Base-by-base conservation (phyloP, 1,140 invertebrate species). In the Macrobrachium rosenbergii region DNA sequence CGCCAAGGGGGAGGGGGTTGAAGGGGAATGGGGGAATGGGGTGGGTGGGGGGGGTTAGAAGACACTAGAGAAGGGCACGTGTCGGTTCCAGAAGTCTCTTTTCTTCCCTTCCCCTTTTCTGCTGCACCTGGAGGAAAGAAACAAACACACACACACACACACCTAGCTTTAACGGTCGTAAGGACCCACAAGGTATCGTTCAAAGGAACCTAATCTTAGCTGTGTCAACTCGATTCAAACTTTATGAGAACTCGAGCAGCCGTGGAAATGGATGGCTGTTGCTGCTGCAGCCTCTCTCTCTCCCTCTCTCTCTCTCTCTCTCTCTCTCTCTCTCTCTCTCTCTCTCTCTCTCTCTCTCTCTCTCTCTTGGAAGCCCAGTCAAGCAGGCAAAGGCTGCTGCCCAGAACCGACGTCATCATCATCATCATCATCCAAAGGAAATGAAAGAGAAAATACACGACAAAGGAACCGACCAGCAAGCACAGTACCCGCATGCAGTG, bases 121-220 rank as follows among this genome's bases (percentile, higher is more conserved):
- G 76, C 81, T 87, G 85, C 85, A 87, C 85, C 85, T 87, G 85
- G 85, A 87, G 67, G 59, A 81, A 63, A 75, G 23, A 45, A 52
- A 45, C 69, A 28, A 21, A 72, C 69, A 43, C 21, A 72, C 52
- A 52, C 52, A 52, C 52, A 23, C 43, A 52, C 85, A 87, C 79
- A 60, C 81, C 28, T 37, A 1, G 28, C 28, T 37, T 37, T 37
- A 87, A 87, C 85, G 85, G 85, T 87, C 85, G 72, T 43, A 6
- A 28, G 21, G 21, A 23, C 8, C n/a, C 85, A 28, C n/a, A 81
- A 63, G 76, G 59, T 76, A 72, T 82, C 85, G 85, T 63, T 87
- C 85, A 63, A 21, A 10, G 28, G n/a, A 6, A 0, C n/a, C 19
- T 16, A 37, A 12, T 17, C 16, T 75, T 23, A 16, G 16, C 37